These are phyloP conservation scores for Aporophyla nigra DNA, from an alignment of 2,888 invertebrate species.

Conservation along the genomic window DNA sequence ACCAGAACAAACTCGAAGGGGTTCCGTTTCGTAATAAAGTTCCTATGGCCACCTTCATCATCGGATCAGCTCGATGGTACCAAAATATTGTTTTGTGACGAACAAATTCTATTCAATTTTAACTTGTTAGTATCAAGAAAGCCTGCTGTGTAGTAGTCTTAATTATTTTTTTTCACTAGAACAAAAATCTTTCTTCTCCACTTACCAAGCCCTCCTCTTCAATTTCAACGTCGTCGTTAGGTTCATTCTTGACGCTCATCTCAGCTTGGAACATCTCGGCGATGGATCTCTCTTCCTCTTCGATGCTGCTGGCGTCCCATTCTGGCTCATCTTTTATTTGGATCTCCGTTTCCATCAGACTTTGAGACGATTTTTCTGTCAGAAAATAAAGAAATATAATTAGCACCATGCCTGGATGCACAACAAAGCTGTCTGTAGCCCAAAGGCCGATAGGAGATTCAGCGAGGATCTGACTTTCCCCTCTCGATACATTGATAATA, in stretches of 20 bases:
- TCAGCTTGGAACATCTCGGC: slow-evolving; percentile 93
- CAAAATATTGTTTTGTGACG: too few relatives aligned
- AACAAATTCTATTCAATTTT: neutral
- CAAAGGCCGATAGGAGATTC: neutral
- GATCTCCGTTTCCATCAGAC: slow-evolving; percentile 75
- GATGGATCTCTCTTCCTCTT: slow-evolving; percentile 92
- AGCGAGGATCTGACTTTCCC: neutral
- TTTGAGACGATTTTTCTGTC: slow-evolving; percentile 79
- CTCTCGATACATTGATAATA: neutral
- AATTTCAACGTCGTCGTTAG: slow-evolving; percentile 89
- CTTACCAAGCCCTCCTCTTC: slow-evolving; percentile 89
- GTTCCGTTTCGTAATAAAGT: too few relatives aligned
- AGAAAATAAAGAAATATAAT: neutral
- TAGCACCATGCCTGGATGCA: too few relatives aligned
- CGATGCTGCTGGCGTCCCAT: slow-evolving; percentile 92
- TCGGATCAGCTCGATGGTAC: too few relatives aligned
- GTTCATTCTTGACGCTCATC: slow-evolving; percentile 93
- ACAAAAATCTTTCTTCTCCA: neutral
- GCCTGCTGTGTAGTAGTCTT: neutral
- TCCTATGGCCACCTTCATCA: too few relatives aligned
- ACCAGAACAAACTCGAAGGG: too few relatives aligned
- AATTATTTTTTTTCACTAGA: neutral
- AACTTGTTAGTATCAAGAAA: neutral
- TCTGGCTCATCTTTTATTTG: slow-evolving; percentile 90
- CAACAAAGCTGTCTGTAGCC: neutral